Conservation (phyloP, 1,140 invertebrate species). For the Magallana angulata region DNA sequence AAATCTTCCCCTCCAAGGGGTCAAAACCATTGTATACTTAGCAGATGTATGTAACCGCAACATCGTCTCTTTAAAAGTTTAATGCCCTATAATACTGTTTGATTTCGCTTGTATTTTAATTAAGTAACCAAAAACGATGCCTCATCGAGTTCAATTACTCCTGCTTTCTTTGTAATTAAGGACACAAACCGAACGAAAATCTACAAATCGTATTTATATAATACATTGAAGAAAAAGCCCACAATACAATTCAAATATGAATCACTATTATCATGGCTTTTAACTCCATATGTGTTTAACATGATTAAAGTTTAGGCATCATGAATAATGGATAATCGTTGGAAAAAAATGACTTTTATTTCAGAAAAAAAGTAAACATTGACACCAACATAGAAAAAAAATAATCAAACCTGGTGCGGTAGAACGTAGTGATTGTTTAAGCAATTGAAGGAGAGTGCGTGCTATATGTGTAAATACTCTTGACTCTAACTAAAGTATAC, state of each 20-base stretch:
- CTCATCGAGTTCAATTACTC: slow-evolving; percentile 18
- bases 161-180: background rate
- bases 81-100: slow-evolving; percentile 15
- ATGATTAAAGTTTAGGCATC: no score
- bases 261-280: background rate
- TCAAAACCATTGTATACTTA: slow-evolving; percentile 8
- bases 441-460: no score
- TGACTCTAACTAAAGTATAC: no score
- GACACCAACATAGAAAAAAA: no score
- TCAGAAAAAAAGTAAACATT: no score
- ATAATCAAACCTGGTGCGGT: no score
- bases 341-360: no score
- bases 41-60: background rate
- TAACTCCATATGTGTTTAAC: no score
- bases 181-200: background rate
- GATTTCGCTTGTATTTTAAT: background rate
- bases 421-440: no score
- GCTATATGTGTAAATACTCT: no score
- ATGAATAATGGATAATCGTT: no score
- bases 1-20: background rate
- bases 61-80: background rate
- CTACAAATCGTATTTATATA: background rate
- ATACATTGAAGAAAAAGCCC: background rate
- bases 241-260: background rate
- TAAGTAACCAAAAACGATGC: background rate